Conservation (phyloP, 2,797 vertebrate genomes). For the Babyrousa celebensis region DNA sequence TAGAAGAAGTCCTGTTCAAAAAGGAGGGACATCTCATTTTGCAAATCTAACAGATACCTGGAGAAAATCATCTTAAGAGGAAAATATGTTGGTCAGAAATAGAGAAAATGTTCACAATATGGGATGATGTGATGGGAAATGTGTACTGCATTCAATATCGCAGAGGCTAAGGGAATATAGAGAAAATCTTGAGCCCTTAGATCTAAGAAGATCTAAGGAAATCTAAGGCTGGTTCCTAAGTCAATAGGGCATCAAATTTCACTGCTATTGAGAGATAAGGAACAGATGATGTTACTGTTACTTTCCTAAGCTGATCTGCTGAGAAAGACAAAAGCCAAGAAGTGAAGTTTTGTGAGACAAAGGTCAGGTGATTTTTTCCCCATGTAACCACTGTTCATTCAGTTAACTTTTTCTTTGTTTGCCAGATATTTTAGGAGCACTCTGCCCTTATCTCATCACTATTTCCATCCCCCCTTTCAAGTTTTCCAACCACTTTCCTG, state of each 20-base stretch:
- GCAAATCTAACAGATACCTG: neutral
- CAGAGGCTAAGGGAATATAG: neutral
- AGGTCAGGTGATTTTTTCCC: neutral
- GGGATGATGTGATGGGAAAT: neutral
- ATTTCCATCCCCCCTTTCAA: neutral
- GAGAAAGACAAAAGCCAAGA: neutral
- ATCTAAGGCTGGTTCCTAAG: neutral
- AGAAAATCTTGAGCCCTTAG: neutral
- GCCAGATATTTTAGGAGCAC: neutral
- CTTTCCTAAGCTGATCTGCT: neutral
- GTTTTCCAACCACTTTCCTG: neutral
- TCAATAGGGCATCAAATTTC: neutral
- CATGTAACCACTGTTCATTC: neutral
- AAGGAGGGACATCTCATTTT: neutral
- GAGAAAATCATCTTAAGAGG: slow-evolving; percentile 19
- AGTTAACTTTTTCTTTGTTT: neutral
- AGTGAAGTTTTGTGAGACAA: neutral
- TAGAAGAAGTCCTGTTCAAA: slow-evolving; percentile 9
- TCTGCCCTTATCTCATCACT: neutral
- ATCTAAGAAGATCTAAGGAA: neutral
- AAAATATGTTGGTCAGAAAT: slow-evolving; percentile 59
- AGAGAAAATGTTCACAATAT: slow-evolving; percentile 44
- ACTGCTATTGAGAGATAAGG: neutral
- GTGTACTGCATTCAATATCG: neutral
- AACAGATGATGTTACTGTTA: neutral